Evolutionary conservation across 2,797 vertebrate genomes (phyloP), one percentile per base, ranked within the genome.

Genomic region (Sarcophilus harrisii): DNA sequence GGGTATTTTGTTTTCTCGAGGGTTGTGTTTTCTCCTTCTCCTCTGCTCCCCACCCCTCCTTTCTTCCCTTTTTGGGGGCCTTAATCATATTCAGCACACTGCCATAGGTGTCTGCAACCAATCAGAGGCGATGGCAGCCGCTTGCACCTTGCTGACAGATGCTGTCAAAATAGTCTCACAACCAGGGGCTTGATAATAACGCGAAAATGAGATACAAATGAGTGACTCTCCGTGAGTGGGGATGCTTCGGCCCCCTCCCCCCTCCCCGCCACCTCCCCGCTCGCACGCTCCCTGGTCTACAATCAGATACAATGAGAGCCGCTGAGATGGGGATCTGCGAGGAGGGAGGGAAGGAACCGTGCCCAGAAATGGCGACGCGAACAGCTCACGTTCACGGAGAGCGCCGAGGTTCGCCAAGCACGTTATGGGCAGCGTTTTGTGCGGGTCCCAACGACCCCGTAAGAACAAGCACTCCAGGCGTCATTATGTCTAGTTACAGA

Each of bases 101-200:
- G 32, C 97, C 95, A 95, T 87, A 89, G 97, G 98, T 95, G 98
- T 96, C 98, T 94, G 94, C 94, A 90, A 96, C 97, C 90, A 58
- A 96, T 96, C 73, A 93, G 93, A 97, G 97, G 97, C 95, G 98
- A 95, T 94, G 97, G 96, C 97, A 98, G 98, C 60, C 1, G 1
- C 97, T 94, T 92, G 96, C 94, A 97, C 97, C 97, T 98, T 91
- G 95, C 98, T 96, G 97, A 98, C 98, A 98, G 98, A 96, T 92
- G 96, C 98, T 94, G 92, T 97, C 97, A 97, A 96, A 66, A 93
- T 93, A 97, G 96, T 27, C 94, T 92, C 95, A 91, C 97, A 81
- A 97, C 92, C 28, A 0, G 94, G 6, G 55, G 97, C 96, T 97
- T 11, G 97, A 96, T 90, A 97, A 97, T 97, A 98, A 98, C 94